Base-by-base conservation (phyloP, 2,888 invertebrate species). In the Cheilosia soror region DNA sequence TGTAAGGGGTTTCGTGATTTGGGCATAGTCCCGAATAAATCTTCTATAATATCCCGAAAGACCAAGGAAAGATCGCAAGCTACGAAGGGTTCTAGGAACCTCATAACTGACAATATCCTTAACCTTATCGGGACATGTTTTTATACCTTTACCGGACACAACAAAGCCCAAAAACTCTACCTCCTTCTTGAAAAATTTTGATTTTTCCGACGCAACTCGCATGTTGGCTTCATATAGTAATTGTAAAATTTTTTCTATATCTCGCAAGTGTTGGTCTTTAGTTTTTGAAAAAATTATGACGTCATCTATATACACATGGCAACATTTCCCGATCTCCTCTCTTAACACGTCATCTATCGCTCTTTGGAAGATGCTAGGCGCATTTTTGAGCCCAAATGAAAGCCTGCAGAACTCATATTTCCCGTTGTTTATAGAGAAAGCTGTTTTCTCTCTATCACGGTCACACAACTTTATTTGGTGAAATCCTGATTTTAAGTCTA, bases 321-420 rank as follows among this genome's bases (percentile, higher is more conserved):
- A 87, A 5, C 44, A 79, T 69, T 77, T 87, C 2, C 87, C 81
- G 7, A 86, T 87, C 9, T 82, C 73, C 15, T 63, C 66, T 2
- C 87, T 65, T 4, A 87, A 44, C 1, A 88, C 79, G 40, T 88
- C 87, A 57, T 88, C 87, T 15, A 86, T 71, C 5, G 76, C 63
- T 11, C 81, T 62, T 49, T 49, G 75, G 9, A 80, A 80, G 11
- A 80, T 75, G n/a, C 68, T 62, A 0, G 72, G 66, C n/a, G 72
- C 62, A n/a, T 72, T 79, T 55, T 79, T 75, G 0, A 75, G 7
- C 1, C 75, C 81, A 4, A 76, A 81, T 0, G 71, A 65, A 44
- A 65, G 58, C 4, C 71, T 51, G n/a, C 63, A 57, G 5, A 71
- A 63, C n/a, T 78, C 78, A 42, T 29, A 78, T 31, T 63, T 71